Base-by-base conservation (phyloP, 2,113 vertebrate species). In the Piaya cayana region DNA sequence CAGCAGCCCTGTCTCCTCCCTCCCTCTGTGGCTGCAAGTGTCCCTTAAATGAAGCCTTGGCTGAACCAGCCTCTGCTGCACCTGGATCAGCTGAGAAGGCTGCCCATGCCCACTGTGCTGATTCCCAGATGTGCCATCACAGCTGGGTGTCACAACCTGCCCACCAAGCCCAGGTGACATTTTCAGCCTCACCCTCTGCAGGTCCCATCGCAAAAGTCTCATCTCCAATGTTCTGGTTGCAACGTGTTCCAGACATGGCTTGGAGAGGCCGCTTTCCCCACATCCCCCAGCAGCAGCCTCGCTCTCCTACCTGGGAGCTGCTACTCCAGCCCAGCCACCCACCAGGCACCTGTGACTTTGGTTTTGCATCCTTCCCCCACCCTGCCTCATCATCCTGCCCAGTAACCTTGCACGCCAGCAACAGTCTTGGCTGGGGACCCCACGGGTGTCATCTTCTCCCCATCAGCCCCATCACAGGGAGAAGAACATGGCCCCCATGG, bases 21-120 rank as follows among this genome's bases (percentile, higher is more conserved):
- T 64, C 59, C 59, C 25, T 13, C n/a, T 0, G 0, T 12, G 76
- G 30, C 53, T 77, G 16, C 36, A n/a, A 58, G 8, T 14, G 17
- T 60, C 39, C 70, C 9, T 8, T 34, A 32, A 59, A 53, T 1
- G 6, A 32, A 75, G 43, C 37, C 37, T 6, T n/a, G 42, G 84
- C 37, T 60, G 39, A 75, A 45, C 9, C 4, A 2, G 21, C 11
- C 25, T 19, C 70, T 36, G 21, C 53, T 42, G 19, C 25, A 12
- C 21, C 6, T 4, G 30, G 39, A 32, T 16, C n/a, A 37, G 47
- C 60, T 5, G 1, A 36, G 55, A 43, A 76, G 47, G 6, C 20
- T n/a, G 27, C 19, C 27, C 0, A 0, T 45, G 64, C 16, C 47
- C 2, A 0, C 15, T 0, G 1, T 1, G 8, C 60, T 3, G 0